phyloP scores from a whole-genome alignment of 1,140 invertebrate genomes.

The Pachypeltis micranthus region DNA sequence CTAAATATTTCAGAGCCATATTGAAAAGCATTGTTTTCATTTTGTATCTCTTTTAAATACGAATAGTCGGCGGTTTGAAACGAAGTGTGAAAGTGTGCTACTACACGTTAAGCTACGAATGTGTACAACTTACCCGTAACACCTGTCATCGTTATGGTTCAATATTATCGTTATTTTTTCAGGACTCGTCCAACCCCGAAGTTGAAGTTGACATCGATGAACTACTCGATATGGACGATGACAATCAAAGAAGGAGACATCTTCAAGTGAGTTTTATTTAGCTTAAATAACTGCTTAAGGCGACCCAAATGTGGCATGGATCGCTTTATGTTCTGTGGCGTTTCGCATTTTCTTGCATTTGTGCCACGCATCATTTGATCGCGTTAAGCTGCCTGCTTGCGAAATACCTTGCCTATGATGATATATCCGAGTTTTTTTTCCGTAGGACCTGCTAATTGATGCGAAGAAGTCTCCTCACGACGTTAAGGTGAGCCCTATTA shows the following conservation, averaged over 20 bases:
- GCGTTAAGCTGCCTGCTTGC: too few species aligned
- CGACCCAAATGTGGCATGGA: too few species aligned
- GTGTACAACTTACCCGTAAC: too few species aligned
- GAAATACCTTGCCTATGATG: too few species aligned
- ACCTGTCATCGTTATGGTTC: too few species aligned
- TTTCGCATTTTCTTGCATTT: too few species aligned
- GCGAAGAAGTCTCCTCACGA: conserved; percentile 73
- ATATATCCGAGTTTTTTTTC: conserved; percentile 32
- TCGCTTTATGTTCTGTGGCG: too few species aligned
- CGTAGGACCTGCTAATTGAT: conserved; percentile 59
- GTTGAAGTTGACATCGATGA: conserved; percentile 90
- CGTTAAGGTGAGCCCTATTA: conserved; percentile 60
- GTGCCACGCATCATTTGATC: too few species aligned
- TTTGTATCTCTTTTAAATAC: too few species aligned
- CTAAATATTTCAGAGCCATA: too few species aligned
- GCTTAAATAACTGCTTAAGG: too few species aligned
- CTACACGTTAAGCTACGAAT: background rate
- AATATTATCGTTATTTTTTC: conserved; percentile 12
- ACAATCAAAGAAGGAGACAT: conserved; percentile 67
- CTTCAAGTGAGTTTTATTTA: conserved; percentile 50
- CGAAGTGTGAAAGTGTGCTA: background rate
- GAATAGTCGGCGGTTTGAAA: background rate
- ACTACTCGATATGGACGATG: conserved; percentile 81
- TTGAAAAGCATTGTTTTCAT: too few species aligned
- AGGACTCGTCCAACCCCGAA: conserved; percentile 45